Conservation (phyloP, 2,888 invertebrate species). For the Drosophila prolongata region DNA sequence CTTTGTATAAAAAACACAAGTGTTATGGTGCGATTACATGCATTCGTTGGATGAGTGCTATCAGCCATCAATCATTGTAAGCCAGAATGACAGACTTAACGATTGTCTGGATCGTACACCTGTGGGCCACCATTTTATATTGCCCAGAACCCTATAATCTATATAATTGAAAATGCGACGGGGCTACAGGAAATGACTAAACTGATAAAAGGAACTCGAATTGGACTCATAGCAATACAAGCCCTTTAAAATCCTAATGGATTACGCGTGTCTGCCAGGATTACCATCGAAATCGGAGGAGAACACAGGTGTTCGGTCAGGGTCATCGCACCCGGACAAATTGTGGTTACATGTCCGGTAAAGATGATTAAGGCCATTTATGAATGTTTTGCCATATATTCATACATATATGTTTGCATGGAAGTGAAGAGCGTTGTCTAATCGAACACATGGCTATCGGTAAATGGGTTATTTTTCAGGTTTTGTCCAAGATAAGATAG, state of each 20-base stretch:
- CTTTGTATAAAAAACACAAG: conserved; percentile 10
- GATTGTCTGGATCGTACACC: conserved; percentile 8
- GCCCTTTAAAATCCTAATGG: conserved; percentile 38
- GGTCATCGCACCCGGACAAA: conserved; percentile 39
- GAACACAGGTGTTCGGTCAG: conserved; percentile 56
- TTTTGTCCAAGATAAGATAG: conserved; percentile 29
- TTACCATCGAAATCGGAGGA: conserved; percentile 3
- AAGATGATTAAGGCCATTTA: conserved; percentile 50
- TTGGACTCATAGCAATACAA: background rate
- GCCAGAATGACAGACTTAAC: conserved; percentile 16
- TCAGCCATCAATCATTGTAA: conserved; percentile 44
- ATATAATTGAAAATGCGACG: conserved; percentile 13
- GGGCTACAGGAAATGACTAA: conserved; percentile 57
- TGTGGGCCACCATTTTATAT: conserved; percentile 24
- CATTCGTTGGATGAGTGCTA: conserved; percentile 4
- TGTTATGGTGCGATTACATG: conserved; percentile 22
- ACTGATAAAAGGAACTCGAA: conserved; percentile 53
- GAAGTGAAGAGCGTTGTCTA: conserved; percentile 27
- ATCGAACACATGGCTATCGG: conserved; percentile 40
- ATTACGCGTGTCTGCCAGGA: conserved; percentile 22
- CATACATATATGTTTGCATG: background rate
- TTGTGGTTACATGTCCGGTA: conserved; percentile 21
- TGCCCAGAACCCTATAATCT: conserved; percentile 35
- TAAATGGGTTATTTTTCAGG: conserved; percentile 34
- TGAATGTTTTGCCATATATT: conserved; percentile 22